Evolutionary conservation across 2,888 invertebrate genomes (phyloP).

Genomic region (Brachycybe producta): DNA sequence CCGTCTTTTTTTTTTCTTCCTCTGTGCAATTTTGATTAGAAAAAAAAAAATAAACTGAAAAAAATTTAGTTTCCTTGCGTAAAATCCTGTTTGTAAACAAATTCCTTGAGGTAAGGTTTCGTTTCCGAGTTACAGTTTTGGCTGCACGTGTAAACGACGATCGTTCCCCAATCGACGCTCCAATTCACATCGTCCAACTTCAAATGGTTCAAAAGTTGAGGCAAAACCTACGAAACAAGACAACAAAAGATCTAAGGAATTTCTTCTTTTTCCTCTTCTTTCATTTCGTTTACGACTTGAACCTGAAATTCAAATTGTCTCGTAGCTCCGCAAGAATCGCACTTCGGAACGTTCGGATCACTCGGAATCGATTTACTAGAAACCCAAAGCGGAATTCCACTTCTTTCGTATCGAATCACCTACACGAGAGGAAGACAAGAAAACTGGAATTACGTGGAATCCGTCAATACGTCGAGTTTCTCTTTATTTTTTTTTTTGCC

Average conservation of each 20-base stretch:
- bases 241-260: neutral
- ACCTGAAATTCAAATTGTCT: constrained; percentile 86
- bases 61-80: neutral
- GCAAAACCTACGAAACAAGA: constrained; percentile 53
- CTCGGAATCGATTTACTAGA: constrained; percentile 44
- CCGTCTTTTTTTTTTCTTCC: too few species aligned
- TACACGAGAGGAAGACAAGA: constrained; percentile 21
- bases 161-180: constrained; percentile 77
- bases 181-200: constrained; percentile 45
- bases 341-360: constrained; percentile 50
- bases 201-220: constrained; percentile 59
- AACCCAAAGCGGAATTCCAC: constrained; percentile 72
- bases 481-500: too few species aligned
- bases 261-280: neutral
- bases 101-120: constrained; percentile 57
- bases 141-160: constrained; percentile 73
- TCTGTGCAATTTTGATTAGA: too few species aligned
- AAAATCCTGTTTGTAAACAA: constrained; percentile 74
- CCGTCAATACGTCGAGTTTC: too few species aligned
- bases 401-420: constrained; percentile 60
- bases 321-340: constrained; percentile 55
- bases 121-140: constrained; percentile 53
- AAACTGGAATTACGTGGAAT: neutral
- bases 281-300: too few species aligned
- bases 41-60: neutral